Evolutionary conservation across 2,113 vertebrate genomes (phyloP), one percentile per base, ranked within the genome.

Genomic region (Scomber japonicus): DNA sequence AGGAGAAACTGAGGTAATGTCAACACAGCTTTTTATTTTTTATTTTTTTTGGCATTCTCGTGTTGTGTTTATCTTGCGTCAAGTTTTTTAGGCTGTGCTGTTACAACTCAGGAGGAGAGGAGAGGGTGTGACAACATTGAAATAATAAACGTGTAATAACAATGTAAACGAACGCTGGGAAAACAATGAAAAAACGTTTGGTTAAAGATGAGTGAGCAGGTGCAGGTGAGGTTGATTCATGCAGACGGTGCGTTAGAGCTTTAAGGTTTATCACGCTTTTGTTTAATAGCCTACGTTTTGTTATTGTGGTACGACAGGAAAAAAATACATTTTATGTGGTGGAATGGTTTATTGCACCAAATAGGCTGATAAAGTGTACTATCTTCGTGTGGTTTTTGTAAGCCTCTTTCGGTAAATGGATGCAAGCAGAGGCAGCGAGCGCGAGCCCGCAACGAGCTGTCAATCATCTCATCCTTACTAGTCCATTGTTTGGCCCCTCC

Each of bases 401-500:
- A 81, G 66, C 69, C 24, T 21, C 17, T 24, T n/a, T 75, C 30
- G 2, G 2, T 57, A 21, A 45, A 61, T n/a, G 30, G 66, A 75
- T 64, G 67, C 50, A 16, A 19, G 17, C 14, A 19, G 11, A 40
- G 40, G 72, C 68, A 19, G 65, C 50, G 48, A 53, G 63, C 56
- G 51, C 68, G 49, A 83, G 75, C 78, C 40, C 40, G 51, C 85
- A 67, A n/a, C 72, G 66, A 79, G 50, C 81, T 90, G 87, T 85
- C 90, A 91, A 88, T 93, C 87, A 91, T 70, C 30, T 51, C 66
- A 65, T 70, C 84, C 81, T 51, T 61, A 62, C 71, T 17, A 11
- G 62, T 68, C 89, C 71, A 85, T 91, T 88, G 86, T 91, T 87
- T 87, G n/a, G 46, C 75, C 59, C 81, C 53, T 81, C 70, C 85